Base-by-base conservation (phyloP, 2,113 vertebrate genomes). In the Channa argus region DNA sequence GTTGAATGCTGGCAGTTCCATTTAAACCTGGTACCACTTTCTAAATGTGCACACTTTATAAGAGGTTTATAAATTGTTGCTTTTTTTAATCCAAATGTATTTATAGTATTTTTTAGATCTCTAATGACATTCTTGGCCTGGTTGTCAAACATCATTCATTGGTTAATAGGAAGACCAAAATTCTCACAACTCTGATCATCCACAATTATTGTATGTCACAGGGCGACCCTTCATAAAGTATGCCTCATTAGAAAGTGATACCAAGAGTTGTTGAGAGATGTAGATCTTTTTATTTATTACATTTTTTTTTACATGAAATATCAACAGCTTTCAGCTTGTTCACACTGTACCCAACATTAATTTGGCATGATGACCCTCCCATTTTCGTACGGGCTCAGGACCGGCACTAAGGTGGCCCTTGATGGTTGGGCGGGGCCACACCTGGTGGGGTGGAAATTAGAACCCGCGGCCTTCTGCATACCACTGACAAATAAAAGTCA, bases 171-270 rank as follows among this genome's bases (percentile, higher is more conserved):
- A 41, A 41, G 39, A 7, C 39, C 39, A 4, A 41, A 41, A 41
- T 7, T 24, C 24, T 24, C 24, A 24, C 24, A 24, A 24, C 24
- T 24, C 24, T 24, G 24, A 24, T 24, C 24, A 24, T 24, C 24
- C 24, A 24, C 24, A 24, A 24, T 24, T 24, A 24, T 24, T 24
- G 24, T 24, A 24, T 24, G 4, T 41, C 33, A 53, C 45, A 37
- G 11, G 4, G 5, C n/a, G 12, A 0, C 49, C 52, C 38, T 65
- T 72, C 45, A 47, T 54, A 36, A 60, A 67, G n/a, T 47, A 52
- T 24, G 45, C 44, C 24, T 75, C 55, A 60, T 63, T 10, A 43
- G 63, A 46, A 71, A 55, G 53, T 53, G 52, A 47, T 14, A 12
- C 58, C 41, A 47, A 34, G 14, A 52, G 3, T 15, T 24, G 24